Percentiles rank a stretch among this genome's conserved stretches.
Evolutionary conservation across 2,888 invertebrate species (phyloP).

Genomic region (Tenthredo distinguenda): DNA sequence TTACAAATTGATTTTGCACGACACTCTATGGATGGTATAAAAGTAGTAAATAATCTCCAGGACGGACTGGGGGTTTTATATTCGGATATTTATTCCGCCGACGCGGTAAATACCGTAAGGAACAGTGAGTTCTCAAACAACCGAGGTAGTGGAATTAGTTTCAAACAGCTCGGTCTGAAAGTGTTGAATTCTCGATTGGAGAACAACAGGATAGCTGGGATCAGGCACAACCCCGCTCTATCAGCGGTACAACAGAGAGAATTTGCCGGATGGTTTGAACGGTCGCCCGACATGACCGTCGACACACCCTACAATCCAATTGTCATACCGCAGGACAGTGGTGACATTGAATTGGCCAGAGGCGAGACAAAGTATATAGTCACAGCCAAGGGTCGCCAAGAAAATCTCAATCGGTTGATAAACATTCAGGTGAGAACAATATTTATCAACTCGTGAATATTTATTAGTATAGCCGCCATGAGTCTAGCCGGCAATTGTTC

Average conservation of each 20-base stretch:
- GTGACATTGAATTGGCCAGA: conserved; percentile 83
- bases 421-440: conserved; percentile 67
- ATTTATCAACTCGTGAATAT: not conserved
- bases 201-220: conserved; percentile 92
- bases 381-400: conserved; percentile 84
- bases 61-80: conserved; percentile 97
- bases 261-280: conserved; percentile 94
- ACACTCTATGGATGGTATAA: conserved; percentile 90
- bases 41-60: conserved; percentile 91
- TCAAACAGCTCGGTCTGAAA: conserved; percentile 92
- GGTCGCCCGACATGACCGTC: conserved; percentile 83
- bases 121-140: conserved; percentile 93
- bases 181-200: conserved; percentile 89
- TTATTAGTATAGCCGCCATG: not conserved
- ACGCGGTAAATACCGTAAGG: conserved; percentile 89
- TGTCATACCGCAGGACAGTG: conserved; percentile 83
- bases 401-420: conserved; percentile 76
- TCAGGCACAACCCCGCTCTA: conserved; percentile 94
- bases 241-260: conserved; percentile 92
- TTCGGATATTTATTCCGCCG: conserved; percentile 94
- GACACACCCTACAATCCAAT: conserved; percentile 88
- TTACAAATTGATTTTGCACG: conserved; percentile 92
- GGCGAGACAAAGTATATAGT: conserved; percentile 90
- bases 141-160: conserved; percentile 92
- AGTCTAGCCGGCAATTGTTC: not conserved